Evolutionary conservation across 2,797 vertebrate species (phyloP), one percentile per base, ranked within the genome.

Genomic region (Antennarius maculatus): DNA sequence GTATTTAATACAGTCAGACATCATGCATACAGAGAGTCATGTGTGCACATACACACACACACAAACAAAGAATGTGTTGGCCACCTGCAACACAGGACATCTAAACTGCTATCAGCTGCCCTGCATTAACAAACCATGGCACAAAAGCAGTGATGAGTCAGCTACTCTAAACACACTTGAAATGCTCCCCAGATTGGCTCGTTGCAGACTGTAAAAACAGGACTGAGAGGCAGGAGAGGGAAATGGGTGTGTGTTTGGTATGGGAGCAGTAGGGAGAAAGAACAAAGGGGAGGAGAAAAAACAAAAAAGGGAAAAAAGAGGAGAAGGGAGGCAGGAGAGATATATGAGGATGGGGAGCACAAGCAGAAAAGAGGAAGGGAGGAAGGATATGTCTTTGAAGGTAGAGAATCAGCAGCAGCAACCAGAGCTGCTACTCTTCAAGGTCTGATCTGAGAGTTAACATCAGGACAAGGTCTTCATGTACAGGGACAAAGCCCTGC

Each of bases 151-250:
- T 47, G 77, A 83, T 84, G 83, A 89, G 67, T 89, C 86, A 82
- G 68, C 77, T 83, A 73, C 75, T 81, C 79, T 85, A 89, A 86
- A 91, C 91, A 92, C 61, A 85, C 83, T 84, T 80, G 75, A 88
- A 90, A 84, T 56, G 39, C 69, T 73, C 60, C 59, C 64, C 43
- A 59, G 77, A 72, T 74, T 68, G 54, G 57, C 50, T 77, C 71
- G 71, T n/a, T 80, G 62, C 52, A 79, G 63, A 65, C 56, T 53
- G 76, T 59, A 27, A 71, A 64, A 54, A 72, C 45, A 39, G 37
- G 53, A 41, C 11, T 37, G 52, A 31, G 52, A 31, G 31, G 31
- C 7, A 27, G 16, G 47, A 80, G 57, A 15, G 54, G 49, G 58
- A 63, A 55, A 76, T 66, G 10, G 48, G 8, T 17, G 43, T 49